Conservation (phyloP, 2,888 invertebrate genomes). For the Galerucella calmariensis region DNA sequence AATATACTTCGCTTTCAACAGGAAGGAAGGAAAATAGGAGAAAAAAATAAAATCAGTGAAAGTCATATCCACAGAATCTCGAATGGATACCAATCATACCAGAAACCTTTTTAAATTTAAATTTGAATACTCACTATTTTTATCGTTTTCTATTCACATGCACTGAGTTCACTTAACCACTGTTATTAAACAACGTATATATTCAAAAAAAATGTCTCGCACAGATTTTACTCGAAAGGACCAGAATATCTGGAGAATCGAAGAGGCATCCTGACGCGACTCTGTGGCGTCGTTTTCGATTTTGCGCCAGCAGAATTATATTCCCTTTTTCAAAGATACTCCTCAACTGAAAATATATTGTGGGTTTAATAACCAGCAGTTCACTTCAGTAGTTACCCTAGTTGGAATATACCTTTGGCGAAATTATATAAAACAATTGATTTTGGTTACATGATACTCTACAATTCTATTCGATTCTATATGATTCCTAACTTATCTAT, state of each 20-base stretch:
- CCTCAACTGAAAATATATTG: neutral
- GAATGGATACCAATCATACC: too few species aligned
- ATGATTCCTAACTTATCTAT: too few species aligned
- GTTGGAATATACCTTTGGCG: too few species aligned
- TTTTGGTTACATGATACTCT: too few species aligned
- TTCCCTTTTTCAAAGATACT: neutral
- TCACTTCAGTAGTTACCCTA: too few species aligned
- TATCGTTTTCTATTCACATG: neutral
- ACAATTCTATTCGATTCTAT: too few species aligned
- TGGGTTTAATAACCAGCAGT: slow-evolving; percentile 27
- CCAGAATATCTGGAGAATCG: neutral
- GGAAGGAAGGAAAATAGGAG: too few species aligned
- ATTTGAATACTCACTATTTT: neutral
- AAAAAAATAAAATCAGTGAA: too few species aligned
- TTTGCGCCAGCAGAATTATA: slow-evolving; percentile 32
- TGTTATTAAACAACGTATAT: neutral
- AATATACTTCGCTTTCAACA: too few species aligned
- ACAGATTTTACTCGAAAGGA: neutral
- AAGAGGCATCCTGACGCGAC: slow-evolving; percentile 26
- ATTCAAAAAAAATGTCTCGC: neutral
- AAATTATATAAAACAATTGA: neutral
- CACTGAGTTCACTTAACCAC: neutral
- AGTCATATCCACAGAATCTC: too few species aligned
- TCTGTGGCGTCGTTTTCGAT: slow-evolving; percentile 30
- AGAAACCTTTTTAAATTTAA: neutral